These are phyloP conservation scores for Atethmia centrago DNA, from an alignment of 2,888 invertebrate species.

Conservation along the genomic window DNA sequence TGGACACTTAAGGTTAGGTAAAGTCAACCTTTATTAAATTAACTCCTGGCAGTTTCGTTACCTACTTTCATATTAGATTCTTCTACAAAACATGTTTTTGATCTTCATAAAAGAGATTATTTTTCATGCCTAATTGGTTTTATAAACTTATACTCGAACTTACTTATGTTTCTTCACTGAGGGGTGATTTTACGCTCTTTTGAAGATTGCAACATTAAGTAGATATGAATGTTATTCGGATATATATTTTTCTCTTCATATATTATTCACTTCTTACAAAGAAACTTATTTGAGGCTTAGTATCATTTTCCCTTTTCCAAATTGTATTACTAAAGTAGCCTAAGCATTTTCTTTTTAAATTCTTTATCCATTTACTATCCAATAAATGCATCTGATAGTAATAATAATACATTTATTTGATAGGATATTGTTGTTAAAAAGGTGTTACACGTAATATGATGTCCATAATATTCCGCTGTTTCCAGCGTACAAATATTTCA, in stretches of 20 bases:
- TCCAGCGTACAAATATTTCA: too few relatives aligned
- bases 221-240: not conserved
- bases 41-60: constrained; percentile 9
- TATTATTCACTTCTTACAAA: not conserved
- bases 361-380: too few relatives aligned
- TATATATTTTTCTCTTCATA: not conserved
- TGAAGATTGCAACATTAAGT: not conserved
- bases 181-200: not conserved
- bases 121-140: constrained; percentile 14
- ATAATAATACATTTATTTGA: too few relatives aligned
- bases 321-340: not conserved
- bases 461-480: too few relatives aligned
- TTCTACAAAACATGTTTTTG: constrained; percentile 6
- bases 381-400: too few relatives aligned
- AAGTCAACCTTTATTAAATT: constrained; percentile 34
- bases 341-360: not conserved
- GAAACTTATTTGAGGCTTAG: not conserved
- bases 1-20: not conserved
- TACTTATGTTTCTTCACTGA: constrained; percentile 5
- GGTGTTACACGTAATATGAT: too few relatives aligned
- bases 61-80: not conserved
- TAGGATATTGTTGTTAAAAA: too few relatives aligned
- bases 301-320: not conserved
- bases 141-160: not conserved
- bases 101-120: not conserved